These are phyloP conservation scores for Nesoenas mayeri DNA, from an alignment of 2,113 vertebrate genomes.

Conservation along the genomic window DNA sequence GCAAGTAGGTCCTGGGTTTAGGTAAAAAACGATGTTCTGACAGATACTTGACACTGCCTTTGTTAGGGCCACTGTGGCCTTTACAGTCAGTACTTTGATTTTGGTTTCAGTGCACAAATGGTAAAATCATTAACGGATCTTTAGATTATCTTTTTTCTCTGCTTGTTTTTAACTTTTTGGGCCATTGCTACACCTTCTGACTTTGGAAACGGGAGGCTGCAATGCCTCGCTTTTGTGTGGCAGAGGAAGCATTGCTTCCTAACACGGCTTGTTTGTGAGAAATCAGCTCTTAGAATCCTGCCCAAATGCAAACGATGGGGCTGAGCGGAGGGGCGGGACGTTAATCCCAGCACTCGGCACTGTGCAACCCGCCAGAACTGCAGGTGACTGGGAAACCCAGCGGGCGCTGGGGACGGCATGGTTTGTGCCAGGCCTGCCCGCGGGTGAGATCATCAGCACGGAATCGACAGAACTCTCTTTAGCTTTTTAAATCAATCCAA, in stretches of 20 bases:
- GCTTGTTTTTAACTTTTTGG: background rate
- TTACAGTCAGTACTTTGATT: background rate
- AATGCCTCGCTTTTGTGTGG: background rate
- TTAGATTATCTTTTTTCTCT: background rate
- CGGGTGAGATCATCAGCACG: background rate
- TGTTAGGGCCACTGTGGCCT: background rate
- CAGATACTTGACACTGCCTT: background rate
- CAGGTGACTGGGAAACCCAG: background rate
- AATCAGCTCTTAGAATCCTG: conserved; percentile 46
- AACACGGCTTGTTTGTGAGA: conserved; percentile 31
- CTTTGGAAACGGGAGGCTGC: background rate
- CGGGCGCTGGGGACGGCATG: background rate
- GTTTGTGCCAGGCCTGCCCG: background rate
- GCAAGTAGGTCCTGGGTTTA: background rate
- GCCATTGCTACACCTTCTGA: background rate
- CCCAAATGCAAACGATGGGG: conserved; percentile 56
- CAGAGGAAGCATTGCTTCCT: conserved; percentile 18
- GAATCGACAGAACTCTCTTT: background rate
- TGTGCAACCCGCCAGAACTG: background rate
- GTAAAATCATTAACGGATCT: background rate
- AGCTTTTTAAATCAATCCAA: background rate
- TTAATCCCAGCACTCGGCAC: conserved; percentile 12
- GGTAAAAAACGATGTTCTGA: background rate
- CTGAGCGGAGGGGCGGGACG: conserved; percentile 25
- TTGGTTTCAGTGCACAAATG: background rate